Conservation (phyloP, 2,888 invertebrate genomes). For the Lepidochrysops patricia region DNA sequence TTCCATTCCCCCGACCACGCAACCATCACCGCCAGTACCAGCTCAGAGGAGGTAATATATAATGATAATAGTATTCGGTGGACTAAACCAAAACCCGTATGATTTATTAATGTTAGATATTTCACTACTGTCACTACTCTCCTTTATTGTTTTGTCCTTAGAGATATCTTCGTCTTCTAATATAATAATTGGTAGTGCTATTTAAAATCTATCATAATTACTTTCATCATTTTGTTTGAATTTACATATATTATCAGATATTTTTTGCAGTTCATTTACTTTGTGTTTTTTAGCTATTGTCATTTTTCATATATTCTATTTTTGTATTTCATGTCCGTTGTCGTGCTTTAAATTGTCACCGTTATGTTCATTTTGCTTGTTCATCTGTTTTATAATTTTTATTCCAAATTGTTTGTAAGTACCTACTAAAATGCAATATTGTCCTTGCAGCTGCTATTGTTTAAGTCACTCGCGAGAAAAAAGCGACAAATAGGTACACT, state of each 20-base stretch:
- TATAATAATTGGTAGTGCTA: too few species aligned
- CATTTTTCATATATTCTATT: slow-evolving; percentile 16
- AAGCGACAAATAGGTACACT: slow-evolving; percentile 68
- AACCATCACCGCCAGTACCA: slow-evolving; percentile 59
- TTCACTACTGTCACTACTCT: not conserved
- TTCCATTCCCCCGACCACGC: slow-evolving; percentile 51
- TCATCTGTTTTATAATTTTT: slow-evolving; percentile 18
- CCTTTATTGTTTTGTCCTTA: not conserved
- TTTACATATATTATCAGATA: not conserved
- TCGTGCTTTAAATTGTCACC: slow-evolving; percentile 16
- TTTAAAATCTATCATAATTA: too few species aligned
- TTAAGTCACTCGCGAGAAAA: slow-evolving; percentile 71
- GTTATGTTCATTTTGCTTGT: slow-evolving; percentile 17
- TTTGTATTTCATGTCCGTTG: too few species aligned
- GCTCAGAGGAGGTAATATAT: slow-evolving; percentile 63
- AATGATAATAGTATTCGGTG: not conserved
- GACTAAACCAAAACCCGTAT: not conserved
- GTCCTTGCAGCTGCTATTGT: slow-evolving; percentile 72
- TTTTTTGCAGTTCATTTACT: not conserved
- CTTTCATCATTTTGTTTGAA: too few species aligned
- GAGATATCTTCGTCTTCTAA: slow-evolving; percentile 13
- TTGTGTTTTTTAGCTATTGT: not conserved
- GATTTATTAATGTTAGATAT: not conserved
- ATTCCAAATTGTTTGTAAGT: slow-evolving; percentile 26
- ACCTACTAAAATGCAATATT: slow-evolving; percentile 52